A percentile compares a stretch with the other conserved stretches of the same genome.
phyloP scores from a whole-genome alignment of 2,888 invertebrate genomes.

The Chelonus formosanus region DNA sequence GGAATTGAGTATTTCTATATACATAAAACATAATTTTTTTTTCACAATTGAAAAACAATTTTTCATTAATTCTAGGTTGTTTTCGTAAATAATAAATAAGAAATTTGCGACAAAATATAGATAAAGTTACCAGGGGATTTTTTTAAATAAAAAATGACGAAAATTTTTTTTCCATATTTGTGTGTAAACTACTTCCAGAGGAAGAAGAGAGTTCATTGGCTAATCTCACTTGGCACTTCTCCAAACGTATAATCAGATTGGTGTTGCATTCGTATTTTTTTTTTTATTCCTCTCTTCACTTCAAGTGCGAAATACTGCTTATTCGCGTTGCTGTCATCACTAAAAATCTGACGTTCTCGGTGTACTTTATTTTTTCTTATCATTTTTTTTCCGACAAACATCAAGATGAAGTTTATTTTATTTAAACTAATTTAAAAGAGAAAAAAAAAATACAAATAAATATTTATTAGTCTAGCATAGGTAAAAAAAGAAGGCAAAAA shows the following conservation, averaged over 20 bases:
- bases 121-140: too few species aligned
- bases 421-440: neutral
- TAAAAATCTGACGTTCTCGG: conserved; percentile 8
- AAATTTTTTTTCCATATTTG: conserved; percentile 3
- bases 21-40: conserved; percentile 12
- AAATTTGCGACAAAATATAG: too few species aligned
- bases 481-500: neutral
- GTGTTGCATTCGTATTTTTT: conserved; percentile 2
- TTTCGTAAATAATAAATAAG: too few species aligned
- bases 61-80: conserved; percentile 31
- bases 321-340: conserved; percentile 11
- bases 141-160: conserved; percentile 31
- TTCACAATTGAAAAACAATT: conserved; percentile 33
- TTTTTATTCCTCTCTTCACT: neutral
- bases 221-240: conserved; percentile 45
- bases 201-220: conserved; percentile 40
- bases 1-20: conserved; percentile 26
- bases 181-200: neutral
- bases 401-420: conserved; percentile 13
- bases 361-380: neutral
- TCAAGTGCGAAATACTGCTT: conserved; percentile 17
- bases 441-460: neutral
- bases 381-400: neutral
- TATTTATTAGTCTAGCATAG: neutral
- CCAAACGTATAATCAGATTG: conserved; percentile 41